A percentile compares a stretch with the other conserved stretches of the same genome.
These are phyloP conservation scores for Patella pellucida DNA, from an alignment of 2,888 invertebrate genomes.

Conservation along the genomic window DNA sequence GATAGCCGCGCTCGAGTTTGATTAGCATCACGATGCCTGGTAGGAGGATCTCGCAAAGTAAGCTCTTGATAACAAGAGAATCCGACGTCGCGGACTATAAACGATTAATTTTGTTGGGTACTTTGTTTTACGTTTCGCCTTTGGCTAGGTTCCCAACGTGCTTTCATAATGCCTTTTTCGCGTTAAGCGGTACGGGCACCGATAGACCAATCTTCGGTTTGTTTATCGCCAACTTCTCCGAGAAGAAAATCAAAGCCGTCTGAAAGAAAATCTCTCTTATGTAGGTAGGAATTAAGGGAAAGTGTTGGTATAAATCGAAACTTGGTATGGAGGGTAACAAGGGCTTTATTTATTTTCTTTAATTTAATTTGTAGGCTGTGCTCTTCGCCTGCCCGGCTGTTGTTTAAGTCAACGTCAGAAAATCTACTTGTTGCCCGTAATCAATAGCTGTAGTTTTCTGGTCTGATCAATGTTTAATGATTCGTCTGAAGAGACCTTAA, in stretches of 20 bases:
- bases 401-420: neutral
- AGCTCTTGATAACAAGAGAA: too few relatives aligned
- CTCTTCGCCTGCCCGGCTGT: neutral
- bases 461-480: neutral
- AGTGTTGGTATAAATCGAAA: neutral
- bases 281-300: neutral
- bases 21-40: too few relatives aligned
- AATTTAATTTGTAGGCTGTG: neutral
- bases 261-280: neutral
- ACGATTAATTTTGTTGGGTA: too few relatives aligned
- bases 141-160: too few relatives aligned
- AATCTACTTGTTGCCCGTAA: neutral
- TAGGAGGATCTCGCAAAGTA: too few relatives aligned
- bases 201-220: too few relatives aligned
- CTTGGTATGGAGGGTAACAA: neutral
- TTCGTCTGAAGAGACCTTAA: neutral
- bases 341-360: slow-evolving; percentile 4
- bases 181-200: too few relatives aligned
- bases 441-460: neutral
- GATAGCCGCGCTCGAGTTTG: too few relatives aligned
- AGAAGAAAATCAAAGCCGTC: neutral
- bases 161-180: too few relatives aligned
- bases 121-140: too few relatives aligned
- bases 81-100: too few relatives aligned
- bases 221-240: too few relatives aligned